Base-by-base conservation (phyloP, 2,113 vertebrate species). In the Addax nasomaculatus region DNA sequence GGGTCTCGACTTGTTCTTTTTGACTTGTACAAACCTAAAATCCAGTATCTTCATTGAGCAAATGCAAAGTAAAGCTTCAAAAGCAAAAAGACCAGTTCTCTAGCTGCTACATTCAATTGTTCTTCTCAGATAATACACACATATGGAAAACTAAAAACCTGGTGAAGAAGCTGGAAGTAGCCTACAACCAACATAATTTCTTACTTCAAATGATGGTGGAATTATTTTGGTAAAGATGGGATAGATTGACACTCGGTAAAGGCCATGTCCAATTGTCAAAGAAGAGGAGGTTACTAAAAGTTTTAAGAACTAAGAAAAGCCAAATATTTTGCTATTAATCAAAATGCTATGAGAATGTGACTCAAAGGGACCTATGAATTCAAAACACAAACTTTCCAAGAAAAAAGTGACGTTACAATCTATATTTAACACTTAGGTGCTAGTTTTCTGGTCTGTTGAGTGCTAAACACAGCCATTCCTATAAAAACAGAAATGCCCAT, bases 21-120 rank as follows among this genome's bases (percentile, higher is more conserved):
- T 87, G 27, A 55, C 83, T 53, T 93, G 13, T 70, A 49, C 62
- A 92, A 97, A 86, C 11, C 58, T 93, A 84, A 95, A 95, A 58
- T 30, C 6, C 51, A 92, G 67, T 45, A 43, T 19, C 43, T 85
- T 84, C 85, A n/a, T 62, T 55, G 45, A 90, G 67, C 43, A 29
- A 95, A 62, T n/a, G 14, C 60, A 93, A 96, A 67, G n/a, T 58
- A 76, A 85, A 49, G 5, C 47, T 96, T 73, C 29, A 85, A 93
- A 45, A 92, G 21, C 70, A 64, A 67, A 62, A 89, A 94, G 25
- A 84, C 17, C 19, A 84, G 45, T 51, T 95, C 21, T 92, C 57
- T 90, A 90, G 84, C 8, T 95, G 60, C 49, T 76, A 83, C 9
- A 88, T 80, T 76, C 81, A 93, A 53, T 33, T 21, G 8, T 84